Evolutionary conservation across 2,888 invertebrate genomes (phyloP).

Genomic region (Andrena dorsata): DNA sequence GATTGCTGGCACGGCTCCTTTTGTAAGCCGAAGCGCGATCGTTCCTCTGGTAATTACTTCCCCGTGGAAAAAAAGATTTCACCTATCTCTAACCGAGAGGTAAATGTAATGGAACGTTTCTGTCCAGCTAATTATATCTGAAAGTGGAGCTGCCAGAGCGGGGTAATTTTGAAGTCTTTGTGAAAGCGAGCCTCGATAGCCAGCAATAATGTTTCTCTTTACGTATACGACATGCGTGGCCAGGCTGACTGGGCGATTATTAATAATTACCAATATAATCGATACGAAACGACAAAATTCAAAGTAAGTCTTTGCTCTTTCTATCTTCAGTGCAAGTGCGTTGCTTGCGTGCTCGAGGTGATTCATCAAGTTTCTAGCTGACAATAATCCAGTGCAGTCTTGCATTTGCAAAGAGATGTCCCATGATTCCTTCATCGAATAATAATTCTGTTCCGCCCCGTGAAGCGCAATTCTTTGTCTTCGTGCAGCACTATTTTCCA

Average conservation of each 20-base stretch:
- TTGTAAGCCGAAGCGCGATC: conserved; percentile 2
- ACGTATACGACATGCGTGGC: background rate
- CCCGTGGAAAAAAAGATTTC: conserved; percentile 10
- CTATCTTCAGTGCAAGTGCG: no score
- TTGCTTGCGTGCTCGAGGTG: no score
- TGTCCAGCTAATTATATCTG: conserved; percentile 41
- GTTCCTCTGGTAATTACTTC: conserved; percentile 31
- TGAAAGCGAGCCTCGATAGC: conserved; percentile 28
- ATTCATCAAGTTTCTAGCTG: no score
- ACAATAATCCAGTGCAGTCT: no score
- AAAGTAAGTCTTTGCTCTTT: no score
- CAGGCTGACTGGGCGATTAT: conserved; percentile 25
- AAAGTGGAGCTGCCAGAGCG: conserved; percentile 21
- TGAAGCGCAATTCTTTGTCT: no score
- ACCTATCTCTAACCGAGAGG: conserved; percentile 9
- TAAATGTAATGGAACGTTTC: conserved; percentile 35
- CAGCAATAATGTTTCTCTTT: conserved; percentile 30
- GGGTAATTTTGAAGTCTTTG: conserved; percentile 37
- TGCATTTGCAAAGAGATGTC: no score
- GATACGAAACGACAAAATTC: background rate
- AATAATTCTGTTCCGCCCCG: no score
- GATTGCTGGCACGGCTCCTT: conserved; percentile 4
- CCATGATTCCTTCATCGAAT: no score
- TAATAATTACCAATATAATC: conserved; percentile 33
- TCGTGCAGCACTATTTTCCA: no score